A percentile compares a stretch with the other conserved stretches of the same genome.
These are phyloP conservation scores for Nycticebus coucang DNA, from an alignment of 2,113 vertebrate genomes.

Conservation along the genomic window DNA sequence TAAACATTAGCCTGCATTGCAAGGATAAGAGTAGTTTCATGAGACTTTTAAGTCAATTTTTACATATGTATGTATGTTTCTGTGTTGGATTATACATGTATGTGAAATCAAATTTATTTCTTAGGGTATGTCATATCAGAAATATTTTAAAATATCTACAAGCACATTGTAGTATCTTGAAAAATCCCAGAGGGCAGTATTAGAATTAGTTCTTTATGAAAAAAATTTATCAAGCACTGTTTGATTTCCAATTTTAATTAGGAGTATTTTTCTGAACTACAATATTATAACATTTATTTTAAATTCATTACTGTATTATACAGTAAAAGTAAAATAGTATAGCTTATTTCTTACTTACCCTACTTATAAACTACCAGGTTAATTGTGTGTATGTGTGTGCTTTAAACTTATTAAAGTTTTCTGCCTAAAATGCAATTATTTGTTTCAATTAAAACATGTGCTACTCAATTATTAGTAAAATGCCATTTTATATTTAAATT, in stretches of 20 bases:
- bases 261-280: background rate
- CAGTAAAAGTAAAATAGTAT: background rate
- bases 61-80: background rate
- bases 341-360: background rate
- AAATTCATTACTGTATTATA: slow-evolving; percentile 19
- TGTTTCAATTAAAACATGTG: background rate
- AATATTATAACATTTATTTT: background rate
- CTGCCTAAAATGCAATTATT: background rate
- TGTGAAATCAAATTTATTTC: slow-evolving; percentile 7
- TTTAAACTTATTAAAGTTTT: slow-evolving; percentile 41
- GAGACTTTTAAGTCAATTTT: slow-evolving; percentile 21
- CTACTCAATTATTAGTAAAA: background rate
- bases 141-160: slow-evolving; percentile 22
- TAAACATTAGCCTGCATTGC: background rate
- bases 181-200: background rate
- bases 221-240: background rate
- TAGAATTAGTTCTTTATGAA: background rate
- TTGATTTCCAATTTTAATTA: slow-evolving; percentile 22
- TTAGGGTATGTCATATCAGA: background rate
- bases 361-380: background rate
- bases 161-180: background rate
- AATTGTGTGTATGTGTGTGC: background rate
- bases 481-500: background rate
- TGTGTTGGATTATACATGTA: background rate
- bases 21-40: background rate